A percentile compares a stretch with the other conserved stretches of the same genome.
Conservation (phyloP, 1,140 invertebrate species). For the Bactericera cockerelli region DNA sequence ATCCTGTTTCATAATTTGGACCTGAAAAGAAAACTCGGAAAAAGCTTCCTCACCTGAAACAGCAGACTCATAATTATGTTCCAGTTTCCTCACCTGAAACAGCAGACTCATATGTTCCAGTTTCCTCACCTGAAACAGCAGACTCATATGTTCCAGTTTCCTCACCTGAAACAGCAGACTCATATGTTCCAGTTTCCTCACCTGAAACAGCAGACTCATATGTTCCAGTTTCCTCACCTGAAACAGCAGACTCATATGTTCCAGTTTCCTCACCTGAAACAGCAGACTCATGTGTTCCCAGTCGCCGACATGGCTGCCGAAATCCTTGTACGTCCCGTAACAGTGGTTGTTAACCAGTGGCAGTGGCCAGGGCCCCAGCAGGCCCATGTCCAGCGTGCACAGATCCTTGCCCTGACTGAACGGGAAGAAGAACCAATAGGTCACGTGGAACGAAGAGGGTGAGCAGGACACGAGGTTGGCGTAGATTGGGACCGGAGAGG, state of each 20-base stretch:
- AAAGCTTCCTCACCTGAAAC: too few relatives aligned
- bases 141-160: too few relatives aligned
- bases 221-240: too few relatives aligned
- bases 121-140: slow-evolving; percentile 49
- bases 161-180: too few relatives aligned
- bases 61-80: too few relatives aligned
- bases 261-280: slow-evolving; percentile 41
- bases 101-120: slow-evolving; percentile 47
- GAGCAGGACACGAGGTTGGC: slow-evolving; percentile 35
- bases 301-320: slow-evolving; percentile 47
- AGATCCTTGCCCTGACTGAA: slow-evolving; percentile 42
- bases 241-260: too few relatives aligned
- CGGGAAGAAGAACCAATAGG: slow-evolving; percentile 52
- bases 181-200: too few relatives aligned
- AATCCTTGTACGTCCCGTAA: slow-evolving; percentile 36
- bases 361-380: slow-evolving; percentile 37
- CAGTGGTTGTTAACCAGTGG: slow-evolving; percentile 39
- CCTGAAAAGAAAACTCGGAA: too few relatives aligned
- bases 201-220: too few relatives aligned
- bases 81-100: slow-evolving; percentile 41
- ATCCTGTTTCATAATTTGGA: too few relatives aligned
- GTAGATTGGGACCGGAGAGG: slow-evolving; percentile 39
- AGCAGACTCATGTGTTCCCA: slow-evolving; percentile 48
- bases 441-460: slow-evolving; percentile 37
- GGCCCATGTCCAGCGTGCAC: slow-evolving; percentile 32